A percentile compares a stretch with the other conserved stretches of the same genome.
These are phyloP conservation scores for Stomorhina lunata DNA, from an alignment of 2,888 invertebrate genomes.

Conservation along the genomic window DNA sequence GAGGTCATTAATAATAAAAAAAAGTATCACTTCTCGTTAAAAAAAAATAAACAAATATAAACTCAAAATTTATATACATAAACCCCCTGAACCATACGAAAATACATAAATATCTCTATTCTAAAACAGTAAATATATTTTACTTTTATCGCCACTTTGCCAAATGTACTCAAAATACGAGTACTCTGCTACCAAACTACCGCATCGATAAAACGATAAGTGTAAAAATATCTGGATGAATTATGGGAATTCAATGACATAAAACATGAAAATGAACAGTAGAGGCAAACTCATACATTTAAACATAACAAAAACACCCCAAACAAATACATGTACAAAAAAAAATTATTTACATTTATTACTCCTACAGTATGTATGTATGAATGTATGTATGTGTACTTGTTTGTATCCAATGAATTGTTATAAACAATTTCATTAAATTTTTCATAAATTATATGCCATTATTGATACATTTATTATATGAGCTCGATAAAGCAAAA, in stretches of 20 bases:
- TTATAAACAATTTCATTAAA: slow-evolving; percentile 55
- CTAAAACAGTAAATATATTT: not conserved
- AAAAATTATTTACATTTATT: not conserved
- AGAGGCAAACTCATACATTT: not conserved
- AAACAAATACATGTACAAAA: not conserved
- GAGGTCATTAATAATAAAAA: too few species aligned
- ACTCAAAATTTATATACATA: too few species aligned
- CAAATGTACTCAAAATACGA: not conserved
- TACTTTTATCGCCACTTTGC: not conserved
- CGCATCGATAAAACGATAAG: slow-evolving; percentile 14
- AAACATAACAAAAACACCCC: not conserved
- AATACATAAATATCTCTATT: too few species aligned
- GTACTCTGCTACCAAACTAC: not conserved
- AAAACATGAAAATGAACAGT: not conserved
- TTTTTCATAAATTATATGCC: slow-evolving; percentile 43
- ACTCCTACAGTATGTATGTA: too few species aligned
- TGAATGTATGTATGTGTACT: too few species aligned
- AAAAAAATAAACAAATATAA: too few species aligned
- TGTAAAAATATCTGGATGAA: slow-evolving; percentile 6
- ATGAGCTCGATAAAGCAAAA: not conserved
- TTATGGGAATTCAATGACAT: slow-evolving; percentile 7
- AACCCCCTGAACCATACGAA: too few species aligned
- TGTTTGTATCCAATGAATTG: slow-evolving; percentile 31
- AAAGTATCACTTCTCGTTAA: too few species aligned
- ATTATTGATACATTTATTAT: not conserved